Conservation (phyloP, 2,113 vertebrate species). For the Tamias sibiricus region DNA sequence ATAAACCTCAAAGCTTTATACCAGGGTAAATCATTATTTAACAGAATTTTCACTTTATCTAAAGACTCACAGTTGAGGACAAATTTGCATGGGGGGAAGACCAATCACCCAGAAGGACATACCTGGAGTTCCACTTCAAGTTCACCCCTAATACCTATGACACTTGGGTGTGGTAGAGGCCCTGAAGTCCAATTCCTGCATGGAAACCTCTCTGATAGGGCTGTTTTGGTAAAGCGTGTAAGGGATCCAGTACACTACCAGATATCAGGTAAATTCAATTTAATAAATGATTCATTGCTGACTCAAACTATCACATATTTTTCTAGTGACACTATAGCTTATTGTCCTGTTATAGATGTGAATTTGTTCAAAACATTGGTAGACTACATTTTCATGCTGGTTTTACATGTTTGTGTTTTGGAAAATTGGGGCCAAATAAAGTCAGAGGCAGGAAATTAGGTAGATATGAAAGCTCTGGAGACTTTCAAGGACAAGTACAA, state of each 20-base stretch:
- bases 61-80: neutral
- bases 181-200: neutral
- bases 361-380: conserved; percentile 16
- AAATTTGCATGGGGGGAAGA: neutral
- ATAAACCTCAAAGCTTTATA: neutral
- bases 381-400: neutral
- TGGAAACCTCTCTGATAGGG: neutral
- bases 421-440: conserved; percentile 8
- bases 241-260: rapidly evolving
- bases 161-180: neutral
- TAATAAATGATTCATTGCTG: neutral
- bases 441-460: neutral
- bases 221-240: rapidly evolving
- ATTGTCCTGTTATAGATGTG: neutral
- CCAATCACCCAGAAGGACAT: neutral
- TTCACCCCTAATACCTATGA: neutral
- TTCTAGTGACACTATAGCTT: neutral
- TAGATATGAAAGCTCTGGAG: neutral
- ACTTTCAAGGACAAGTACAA: neutral
- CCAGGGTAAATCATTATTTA: neutral
- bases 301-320: neutral
- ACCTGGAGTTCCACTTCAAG: neutral
- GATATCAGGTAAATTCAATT: neutral
- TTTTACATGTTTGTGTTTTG: conserved; percentile 41
- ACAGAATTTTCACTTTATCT: neutral